These are phyloP conservation scores for Pocillopora grandis DNA, from an alignment of 92 coral and sea anemone genomes.

Conservation along the genomic window DNA sequence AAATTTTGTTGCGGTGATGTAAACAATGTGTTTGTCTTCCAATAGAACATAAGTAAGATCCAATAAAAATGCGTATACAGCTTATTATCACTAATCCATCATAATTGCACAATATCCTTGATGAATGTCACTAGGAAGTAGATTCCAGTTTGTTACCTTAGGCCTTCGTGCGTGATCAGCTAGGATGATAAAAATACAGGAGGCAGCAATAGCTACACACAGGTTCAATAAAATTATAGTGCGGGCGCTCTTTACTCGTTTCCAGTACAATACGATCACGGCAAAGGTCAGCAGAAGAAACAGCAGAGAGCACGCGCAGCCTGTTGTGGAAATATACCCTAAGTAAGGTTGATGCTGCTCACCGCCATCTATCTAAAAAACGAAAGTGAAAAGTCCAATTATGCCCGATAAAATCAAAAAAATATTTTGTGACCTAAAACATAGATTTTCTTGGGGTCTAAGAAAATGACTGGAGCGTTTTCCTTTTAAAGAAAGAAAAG, in stretches of 20 bases:
- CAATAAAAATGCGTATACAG: too few relatives aligned
- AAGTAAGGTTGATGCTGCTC: slow-evolving; percentile 37
- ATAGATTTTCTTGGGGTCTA: not conserved
- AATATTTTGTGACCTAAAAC: not conserved
- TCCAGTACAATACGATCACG: slow-evolving; percentile 67
- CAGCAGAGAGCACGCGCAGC: slow-evolving; percentile 83
- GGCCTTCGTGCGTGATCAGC: slow-evolving; percentile 18
- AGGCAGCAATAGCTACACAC: slow-evolving; percentile 74
- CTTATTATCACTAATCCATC: too few relatives aligned
- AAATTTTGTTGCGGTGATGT: too few relatives aligned
- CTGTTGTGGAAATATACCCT: slow-evolving; percentile 73
- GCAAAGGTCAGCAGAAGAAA: slow-evolving; percentile 73
- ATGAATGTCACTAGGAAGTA: too few relatives aligned
- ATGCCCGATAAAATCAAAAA: not conserved
- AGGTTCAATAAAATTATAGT: slow-evolving; percentile 65
- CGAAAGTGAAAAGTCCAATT: too few relatives aligned
- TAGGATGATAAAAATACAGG: slow-evolving; percentile 72
- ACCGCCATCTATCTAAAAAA: slow-evolving; percentile 26
- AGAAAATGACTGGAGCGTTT: not conserved
- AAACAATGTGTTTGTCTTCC: too few relatives aligned
- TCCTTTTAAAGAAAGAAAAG: too few relatives aligned
- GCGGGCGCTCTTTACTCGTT: slow-evolving; percentile 63
- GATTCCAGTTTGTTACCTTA: not conserved
- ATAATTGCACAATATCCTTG: too few relatives aligned
- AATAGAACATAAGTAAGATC: too few relatives aligned